Base-by-base conservation (phyloP, 2,888 invertebrate genomes). In the Papilio demoleus region DNA sequence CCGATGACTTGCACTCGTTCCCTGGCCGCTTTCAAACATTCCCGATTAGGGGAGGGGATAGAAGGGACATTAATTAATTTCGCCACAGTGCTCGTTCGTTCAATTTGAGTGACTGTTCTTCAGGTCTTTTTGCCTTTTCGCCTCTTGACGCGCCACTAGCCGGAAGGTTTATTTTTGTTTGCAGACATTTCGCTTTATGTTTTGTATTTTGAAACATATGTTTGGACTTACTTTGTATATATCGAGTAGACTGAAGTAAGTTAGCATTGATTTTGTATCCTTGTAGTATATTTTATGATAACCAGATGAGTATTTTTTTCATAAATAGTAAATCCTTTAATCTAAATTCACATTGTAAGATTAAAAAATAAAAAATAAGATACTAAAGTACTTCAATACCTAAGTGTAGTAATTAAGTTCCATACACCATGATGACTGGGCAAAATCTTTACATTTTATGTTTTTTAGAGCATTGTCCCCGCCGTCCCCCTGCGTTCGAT, bases 1-100 rank as follows among this genome's bases (percentile, higher is more conserved):
- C 76, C 87, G 82, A 85, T 92, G 92, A 91, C 90, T 90, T 88
- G 90, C 90, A 87, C 83, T 78, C 74, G 73, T 72, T 80, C 83
- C 81, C 85, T 81, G 71, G 79, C 74, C 78, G 81, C 78, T 87
- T 88, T 87, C 85, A 87, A 87, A 85, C 81, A 81, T 86, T 87
- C 80, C 83, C 81, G 80, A 76, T 76, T 79, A 78, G 80, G 83
- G 79, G 47, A 50, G 22, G 47, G 47, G 53, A 27, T 27, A n/a
- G 27, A 12, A 53, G 73, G 87, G 82, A 85, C 86, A 86, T 87
- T 91, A 89, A 92, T 91, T 91, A 91, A 90, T 91, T 90, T 88
- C 79, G 77, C 82, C 83, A 80, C 82, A 79, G 81, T 81, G 81
- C 80, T 82, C 79, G 81, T 83, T 82, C 81, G 82, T 83, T 85